Base-by-base conservation (phyloP, 2,888 invertebrate genomes). In the Tachina lurida region DNA sequence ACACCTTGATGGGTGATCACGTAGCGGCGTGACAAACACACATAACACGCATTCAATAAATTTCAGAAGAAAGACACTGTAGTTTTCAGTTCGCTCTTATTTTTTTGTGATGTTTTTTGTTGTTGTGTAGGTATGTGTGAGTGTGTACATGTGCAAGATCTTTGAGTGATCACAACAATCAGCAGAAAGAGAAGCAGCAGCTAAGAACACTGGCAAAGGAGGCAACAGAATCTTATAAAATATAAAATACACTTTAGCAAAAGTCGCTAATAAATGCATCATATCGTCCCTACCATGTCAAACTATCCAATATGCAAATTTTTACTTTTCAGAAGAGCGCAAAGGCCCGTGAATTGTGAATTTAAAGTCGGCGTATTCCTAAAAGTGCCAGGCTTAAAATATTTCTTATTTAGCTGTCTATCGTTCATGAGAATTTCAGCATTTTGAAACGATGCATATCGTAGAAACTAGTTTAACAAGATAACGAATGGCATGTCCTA, bases 1-100 rank as follows among this genome's bases (percentile, higher is more conserved):
- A 91, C 90, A 91, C 91, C 91, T 91, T 89, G 90, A 92, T 91
- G 92, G 92, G 92, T 91, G 92, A 92, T 91, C 92, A 92, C 92
- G 92, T 91, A 91, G 88, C 78, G 67, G 86, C 87, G 88, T 88
- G 88, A 88, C 88, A 87, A 87, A 88, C 88, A 84, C 82, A 87
- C 84, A 74, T 86, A 88, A 87, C 87, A 87, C 85, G 88, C 88
- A 86, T 87, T 87, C 90, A 87, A 89, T 90, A 90, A 89, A 89
- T 89, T 89, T 89, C 85, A 86, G 84, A 82, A 87, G 86, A 87
- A 87, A 87, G 79, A 84, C 71, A 65, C 75, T 65, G 39, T 12
- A 54, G 43, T 68, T 65, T 70, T 70, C 45, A 39, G 47, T 56
- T 54, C 63, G 31, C 49, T 45, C 31, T 17, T 58, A 19, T 67